phyloP scores from a whole-genome alignment of 2,113 vertebrate genomes.

The Takifugu flavidus region DNA sequence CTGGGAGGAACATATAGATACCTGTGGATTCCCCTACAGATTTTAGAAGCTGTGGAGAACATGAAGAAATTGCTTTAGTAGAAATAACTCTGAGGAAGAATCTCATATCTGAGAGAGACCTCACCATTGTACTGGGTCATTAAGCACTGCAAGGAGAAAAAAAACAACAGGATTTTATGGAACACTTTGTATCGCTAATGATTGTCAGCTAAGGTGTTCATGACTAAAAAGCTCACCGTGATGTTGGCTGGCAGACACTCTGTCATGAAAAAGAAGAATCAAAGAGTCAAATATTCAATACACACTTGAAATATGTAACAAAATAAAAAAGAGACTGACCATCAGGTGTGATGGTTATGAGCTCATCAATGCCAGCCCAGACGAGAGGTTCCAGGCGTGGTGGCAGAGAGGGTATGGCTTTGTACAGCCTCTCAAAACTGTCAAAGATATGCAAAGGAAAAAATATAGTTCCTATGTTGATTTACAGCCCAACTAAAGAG shows the following conservation, averaged over 20 bases:
- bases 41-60: slow-evolving; percentile 39
- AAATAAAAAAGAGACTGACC: slow-evolving; percentile 39
- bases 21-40: slow-evolving; percentile 61
- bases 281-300: not conserved
- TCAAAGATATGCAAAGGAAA: not conserved
- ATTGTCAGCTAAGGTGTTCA: not conserved
- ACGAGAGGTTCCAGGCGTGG: slow-evolving; percentile 31
- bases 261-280: slow-evolving; percentile 7
- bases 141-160: slow-evolving; percentile 55
- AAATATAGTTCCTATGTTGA: too few species aligned
- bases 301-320: not conserved
- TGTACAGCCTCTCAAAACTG: slow-evolving; percentile 55
- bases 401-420: slow-evolving; percentile 18
- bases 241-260: slow-evolving; percentile 51
- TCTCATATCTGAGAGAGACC: not conserved
- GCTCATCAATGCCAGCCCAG: slow-evolving; percentile 28
- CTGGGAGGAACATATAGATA: slow-evolving; percentile 14
- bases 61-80: not conserved
- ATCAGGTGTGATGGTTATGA: slow-evolving; percentile 41
- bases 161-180: not conserved
- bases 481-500: not conserved
- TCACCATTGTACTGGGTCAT: slow-evolving; percentile 55
- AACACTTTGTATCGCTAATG: not conserved
- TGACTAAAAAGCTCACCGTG: slow-evolving; percentile 40
- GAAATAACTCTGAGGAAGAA: not conserved